These are phyloP conservation scores for Caenorhabditis becei DNA, from an alignment of 2,888 invertebrate species.

Conservation along the genomic window DNA sequence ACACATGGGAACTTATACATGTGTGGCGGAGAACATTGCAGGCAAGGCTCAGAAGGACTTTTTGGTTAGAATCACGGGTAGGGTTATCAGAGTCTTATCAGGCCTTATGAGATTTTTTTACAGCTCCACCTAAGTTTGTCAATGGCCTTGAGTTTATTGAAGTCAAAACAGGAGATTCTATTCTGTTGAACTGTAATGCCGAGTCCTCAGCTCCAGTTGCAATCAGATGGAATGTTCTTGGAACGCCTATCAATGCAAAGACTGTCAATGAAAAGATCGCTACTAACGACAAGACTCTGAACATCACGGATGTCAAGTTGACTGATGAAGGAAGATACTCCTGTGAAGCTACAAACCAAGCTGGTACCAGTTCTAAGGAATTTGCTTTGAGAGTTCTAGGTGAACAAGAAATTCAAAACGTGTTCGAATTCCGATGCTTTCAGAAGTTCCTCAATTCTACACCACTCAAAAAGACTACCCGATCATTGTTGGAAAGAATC, in stretches of 20 bases:
- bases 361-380: conserved; percentile 84
- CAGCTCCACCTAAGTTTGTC: conserved; percentile 77
- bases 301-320: conserved; percentile 74
- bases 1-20: conserved; percentile 80
- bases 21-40: conserved; percentile 82
- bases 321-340: conserved; percentile 85
- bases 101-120: conserved; percentile 10
- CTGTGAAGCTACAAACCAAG: conserved; percentile 85
- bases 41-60: conserved; percentile 80
- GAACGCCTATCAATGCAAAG: conserved; percentile 40
- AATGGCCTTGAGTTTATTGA: conserved; percentile 61
- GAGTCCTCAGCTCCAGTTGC: conserved; percentile 55
- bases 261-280: conserved; percentile 21
- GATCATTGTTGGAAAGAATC: conserved; percentile 84
- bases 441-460: conserved; percentile 83
- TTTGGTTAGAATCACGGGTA: conserved; percentile 75
- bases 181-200: conserved; percentile 82
- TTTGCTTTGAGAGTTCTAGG: conserved; percentile 85
- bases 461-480: conserved; percentile 78
- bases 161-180: conserved; percentile 81
- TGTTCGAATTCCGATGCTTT: conserved; percentile 50
- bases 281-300: conserved; percentile 69
- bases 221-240: conserved; percentile 68
- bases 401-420: conserved; percentile 80
- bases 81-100: too few species aligned